Percentiles rank a stretch among this genome's conserved stretches.
phyloP scores from a whole-genome alignment of 2,888 invertebrate genomes.

The Perizoma flavofasciatum region DNA sequence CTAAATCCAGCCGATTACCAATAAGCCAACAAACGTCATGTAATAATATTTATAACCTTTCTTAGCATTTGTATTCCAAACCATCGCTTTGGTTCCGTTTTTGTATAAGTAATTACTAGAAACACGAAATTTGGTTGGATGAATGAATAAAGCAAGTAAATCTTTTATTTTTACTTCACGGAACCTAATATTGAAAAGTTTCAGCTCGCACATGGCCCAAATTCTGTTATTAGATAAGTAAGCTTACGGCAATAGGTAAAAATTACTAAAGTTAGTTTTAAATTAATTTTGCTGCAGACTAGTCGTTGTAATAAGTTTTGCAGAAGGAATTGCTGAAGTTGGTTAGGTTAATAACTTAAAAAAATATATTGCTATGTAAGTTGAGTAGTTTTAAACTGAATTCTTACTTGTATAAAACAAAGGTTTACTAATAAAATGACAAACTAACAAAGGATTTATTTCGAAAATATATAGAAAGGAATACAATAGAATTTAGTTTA shows the following conservation, averaged over 20 bases:
- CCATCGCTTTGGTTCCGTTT: no score
- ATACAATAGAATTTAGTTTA: no score
- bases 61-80: no score
- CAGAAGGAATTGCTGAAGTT: background rate
- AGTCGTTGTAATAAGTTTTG: conserved; percentile 7
- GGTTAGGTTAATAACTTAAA: background rate
- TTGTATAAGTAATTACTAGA: no score
- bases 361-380: background rate
- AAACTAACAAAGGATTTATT: no score
- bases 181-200: conserved; percentile 5
- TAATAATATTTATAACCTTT: no score
- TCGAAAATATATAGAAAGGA: no score
- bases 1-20: no score
- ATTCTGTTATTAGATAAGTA: conserved; percentile 17
- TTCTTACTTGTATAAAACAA: background rate
- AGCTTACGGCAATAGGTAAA: conserved; percentile 25
- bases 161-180: background rate
- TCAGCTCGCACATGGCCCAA: conserved; percentile 9
- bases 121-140: no score
- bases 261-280: conserved; percentile 20
- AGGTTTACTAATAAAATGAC: no score
- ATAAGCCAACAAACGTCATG: no score
- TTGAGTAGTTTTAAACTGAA: background rate
- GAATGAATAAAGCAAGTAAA: no score
- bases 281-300: conserved; percentile 17